Conservation (phyloP, 2,113 vertebrate species). For the Progne subis region DNA sequence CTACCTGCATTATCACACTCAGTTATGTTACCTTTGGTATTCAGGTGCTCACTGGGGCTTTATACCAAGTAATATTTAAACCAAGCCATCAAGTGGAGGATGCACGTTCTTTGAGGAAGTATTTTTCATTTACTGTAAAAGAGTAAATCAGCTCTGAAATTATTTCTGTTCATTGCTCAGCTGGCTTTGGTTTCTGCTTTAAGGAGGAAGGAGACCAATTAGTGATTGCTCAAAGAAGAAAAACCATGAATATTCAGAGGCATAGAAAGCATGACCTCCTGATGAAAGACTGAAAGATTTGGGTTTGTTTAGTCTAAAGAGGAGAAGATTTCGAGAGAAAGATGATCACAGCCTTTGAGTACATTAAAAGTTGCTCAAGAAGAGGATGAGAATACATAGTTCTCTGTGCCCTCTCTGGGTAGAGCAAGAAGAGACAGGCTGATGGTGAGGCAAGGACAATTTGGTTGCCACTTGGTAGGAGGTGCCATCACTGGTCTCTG, state of each 20-base stretch:
- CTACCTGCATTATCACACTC: background rate
- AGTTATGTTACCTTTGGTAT: background rate
- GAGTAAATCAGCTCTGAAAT: background rate
- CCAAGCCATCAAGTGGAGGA: background rate
- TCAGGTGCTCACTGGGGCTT: background rate
- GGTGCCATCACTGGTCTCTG: background rate
- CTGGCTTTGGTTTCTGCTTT: conserved; percentile 12
- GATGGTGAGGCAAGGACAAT: background rate
- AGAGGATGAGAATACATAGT: background rate
- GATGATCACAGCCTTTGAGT: background rate
- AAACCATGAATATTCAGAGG: conserved; percentile 46
- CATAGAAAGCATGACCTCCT: conserved; percentile 6
- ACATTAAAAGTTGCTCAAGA: background rate
- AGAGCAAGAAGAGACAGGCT: background rate
- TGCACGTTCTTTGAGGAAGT: background rate
- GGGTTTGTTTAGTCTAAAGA: background rate
- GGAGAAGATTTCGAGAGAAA: background rate
- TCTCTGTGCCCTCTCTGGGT: background rate
- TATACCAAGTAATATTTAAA: background rate
- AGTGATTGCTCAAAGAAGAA: conserved; percentile 42
- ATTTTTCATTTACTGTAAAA: background rate
- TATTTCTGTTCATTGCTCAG: background rate
- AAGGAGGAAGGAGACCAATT: conserved; percentile 7
- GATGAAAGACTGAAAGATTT: conserved; percentile 10
- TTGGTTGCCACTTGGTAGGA: background rate